Evolutionary conservation across 2,888 invertebrate genomes (phyloP), one percentile per base, ranked within the genome.

Genomic region (Phaedon cochleariae): DNA sequence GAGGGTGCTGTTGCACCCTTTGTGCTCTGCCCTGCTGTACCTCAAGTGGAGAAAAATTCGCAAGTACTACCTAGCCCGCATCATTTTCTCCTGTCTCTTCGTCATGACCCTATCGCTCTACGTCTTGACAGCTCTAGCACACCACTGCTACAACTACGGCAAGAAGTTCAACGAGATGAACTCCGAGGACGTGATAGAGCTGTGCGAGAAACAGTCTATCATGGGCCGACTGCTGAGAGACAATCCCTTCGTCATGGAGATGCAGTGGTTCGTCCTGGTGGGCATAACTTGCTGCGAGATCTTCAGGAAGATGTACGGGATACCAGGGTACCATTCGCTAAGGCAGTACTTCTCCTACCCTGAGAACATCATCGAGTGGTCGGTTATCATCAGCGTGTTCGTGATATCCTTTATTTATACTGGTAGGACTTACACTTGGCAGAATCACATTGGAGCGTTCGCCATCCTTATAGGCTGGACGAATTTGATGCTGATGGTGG

Each of bases 31-130:
- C 0, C 94, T 95, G 79, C 85, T 95, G 0, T 90, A 94, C 78
- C 88, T 95, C 58, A 95, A 95, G 80, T 95, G 95, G 95, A 92
- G 93, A 76, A 94, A 95, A 82, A 94, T 95, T 70, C 87, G 94
- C 29, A 94, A 94, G 83, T 95, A 94, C 79, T 95, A 95, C 77
- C 90, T 94, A 10, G 93, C 91, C 0, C 86, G 94, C 59, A 85
- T 94, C 71, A 86, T 93, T 67, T 88, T 94, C 74, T 93, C 93
- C 80, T 89, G 92, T 68, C 87, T 92, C 61, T 94, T 93, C 78
- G 92, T 94, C 64, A 81, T 93, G 58, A 90, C 92, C 71, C 85
- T 94, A 15, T 93, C 93, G 0, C 82, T 92, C 5, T 94, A 94
- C 81, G 93, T 94, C 10, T 85, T 94, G 76, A 93, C 92, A 2